These are phyloP conservation scores for Phymastichus coffea DNA, from an alignment of 1,140 invertebrate genomes.

Conservation along the genomic window DNA sequence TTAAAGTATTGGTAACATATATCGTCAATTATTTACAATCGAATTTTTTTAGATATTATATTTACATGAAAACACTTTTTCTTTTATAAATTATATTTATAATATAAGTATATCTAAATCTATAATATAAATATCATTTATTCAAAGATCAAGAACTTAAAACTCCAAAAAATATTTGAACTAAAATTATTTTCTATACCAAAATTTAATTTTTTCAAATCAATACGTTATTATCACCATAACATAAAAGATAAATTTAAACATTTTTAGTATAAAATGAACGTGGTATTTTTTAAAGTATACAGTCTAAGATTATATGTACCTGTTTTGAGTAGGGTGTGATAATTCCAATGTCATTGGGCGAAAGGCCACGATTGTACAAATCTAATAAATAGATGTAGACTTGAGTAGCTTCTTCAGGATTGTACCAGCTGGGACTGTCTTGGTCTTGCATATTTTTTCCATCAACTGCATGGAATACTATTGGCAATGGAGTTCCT, in stretches of 20 bases:
- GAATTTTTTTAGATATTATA: too few relatives aligned
- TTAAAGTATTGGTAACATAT: constrained; percentile 29
- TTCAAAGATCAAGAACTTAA: background rate
- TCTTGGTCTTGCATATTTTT: constrained; percentile 70
- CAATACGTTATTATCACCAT: background rate
- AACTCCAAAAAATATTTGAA: background rate
- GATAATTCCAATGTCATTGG: constrained; percentile 86
- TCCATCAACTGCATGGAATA: constrained; percentile 83
- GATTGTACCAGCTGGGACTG: constrained; percentile 88
- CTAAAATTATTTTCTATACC: background rate
- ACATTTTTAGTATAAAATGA: too few relatives aligned
- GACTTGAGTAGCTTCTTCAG: constrained; percentile 76
- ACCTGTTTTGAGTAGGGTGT: constrained; percentile 89
- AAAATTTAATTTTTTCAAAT: background rate
- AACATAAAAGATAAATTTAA: background rate
- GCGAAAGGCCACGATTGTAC: constrained; percentile 63
- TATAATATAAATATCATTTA: too few relatives aligned
- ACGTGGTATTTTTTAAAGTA: too few relatives aligned
- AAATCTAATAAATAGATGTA: constrained; percentile 63
- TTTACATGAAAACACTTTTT: too few relatives aligned
- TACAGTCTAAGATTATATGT: too few relatives aligned
- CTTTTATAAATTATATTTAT: too few relatives aligned
- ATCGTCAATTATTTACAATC: background rate
- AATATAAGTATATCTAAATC: too few relatives aligned
- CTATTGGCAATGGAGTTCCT: constrained; percentile 58